phyloP scores from a whole-genome alignment of 2,888 invertebrate genomes.

The Amaurobius ferox region DNA sequence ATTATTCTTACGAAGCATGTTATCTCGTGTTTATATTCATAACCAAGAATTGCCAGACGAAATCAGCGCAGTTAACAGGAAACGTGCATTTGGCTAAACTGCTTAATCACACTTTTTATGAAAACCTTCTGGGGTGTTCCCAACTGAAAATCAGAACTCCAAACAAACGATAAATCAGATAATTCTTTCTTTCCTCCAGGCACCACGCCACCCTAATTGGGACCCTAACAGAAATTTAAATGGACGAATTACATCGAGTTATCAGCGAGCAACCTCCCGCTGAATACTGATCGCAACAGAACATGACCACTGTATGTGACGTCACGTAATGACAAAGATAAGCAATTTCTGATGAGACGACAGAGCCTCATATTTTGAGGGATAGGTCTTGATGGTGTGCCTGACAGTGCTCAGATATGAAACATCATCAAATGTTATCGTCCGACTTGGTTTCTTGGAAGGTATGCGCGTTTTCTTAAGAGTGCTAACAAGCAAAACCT shows the following conservation, averaged over 20 bases:
- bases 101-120: neutral
- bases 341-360: neutral
- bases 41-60: too few species aligned
- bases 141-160: neutral
- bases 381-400: neutral
- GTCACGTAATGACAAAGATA: neutral
- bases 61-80: too few species aligned
- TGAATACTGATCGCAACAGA: neutral
- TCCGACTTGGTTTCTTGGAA: neutral
- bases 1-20: too few species aligned
- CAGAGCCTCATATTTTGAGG: neutral
- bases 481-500: constrained; percentile 2
- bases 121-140: neutral
- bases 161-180: constrained; percentile 1
- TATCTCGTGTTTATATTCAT: too few species aligned
- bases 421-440: constrained; percentile 4
- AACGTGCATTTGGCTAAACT: too few species aligned
- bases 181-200: neutral
- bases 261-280: neutral
- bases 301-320: neutral
- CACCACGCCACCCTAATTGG: neutral
- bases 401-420: neutral
- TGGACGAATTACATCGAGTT: neutral
- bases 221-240: neutral
- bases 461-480: neutral